Percentiles rank a stretch among this genome's conserved stretches.
phyloP scores from a whole-genome alignment of 2,113 vertebrate genomes.

The Entomyzon cyanotis region DNA sequence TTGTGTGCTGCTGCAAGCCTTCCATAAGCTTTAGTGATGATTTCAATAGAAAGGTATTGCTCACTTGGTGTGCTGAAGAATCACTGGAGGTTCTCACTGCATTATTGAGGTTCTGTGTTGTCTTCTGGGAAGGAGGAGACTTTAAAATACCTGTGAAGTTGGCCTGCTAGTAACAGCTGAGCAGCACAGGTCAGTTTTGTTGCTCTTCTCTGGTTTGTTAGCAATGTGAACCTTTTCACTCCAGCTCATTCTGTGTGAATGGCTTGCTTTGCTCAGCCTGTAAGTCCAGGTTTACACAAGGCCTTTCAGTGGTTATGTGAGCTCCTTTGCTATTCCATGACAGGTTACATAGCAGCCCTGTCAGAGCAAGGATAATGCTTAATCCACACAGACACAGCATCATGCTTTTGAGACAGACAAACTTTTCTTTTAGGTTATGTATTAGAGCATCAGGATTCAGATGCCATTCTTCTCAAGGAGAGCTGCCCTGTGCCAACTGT shows the following conservation, averaged over 20 bases:
- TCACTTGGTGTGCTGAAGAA: not conserved
- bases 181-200: not conserved
- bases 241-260: not conserved
- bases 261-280: not conserved
- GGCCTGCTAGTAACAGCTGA: not conserved
- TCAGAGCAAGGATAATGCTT: not conserved
- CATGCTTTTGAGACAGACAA: not conserved
- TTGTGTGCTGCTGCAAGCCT: not conserved
- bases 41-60: not conserved
- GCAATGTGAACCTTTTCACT: not conserved
- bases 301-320: not conserved
- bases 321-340: not conserved
- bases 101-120: not conserved
- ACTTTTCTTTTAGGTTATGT: not conserved
- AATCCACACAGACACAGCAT: not conserved
- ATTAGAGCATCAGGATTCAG: not conserved
- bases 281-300: not conserved
- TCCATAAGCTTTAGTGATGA: not conserved
- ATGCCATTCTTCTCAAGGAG: not conserved
- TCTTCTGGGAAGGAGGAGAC: not conserved
- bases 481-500: not conserved
- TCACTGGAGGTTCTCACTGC: not conserved
- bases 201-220: not conserved
- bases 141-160: not conserved
- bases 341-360: not conserved